Evolutionary conservation across 1,140 invertebrate species (phyloP).

Genomic region (Anoplolepis gracilipes): DNA sequence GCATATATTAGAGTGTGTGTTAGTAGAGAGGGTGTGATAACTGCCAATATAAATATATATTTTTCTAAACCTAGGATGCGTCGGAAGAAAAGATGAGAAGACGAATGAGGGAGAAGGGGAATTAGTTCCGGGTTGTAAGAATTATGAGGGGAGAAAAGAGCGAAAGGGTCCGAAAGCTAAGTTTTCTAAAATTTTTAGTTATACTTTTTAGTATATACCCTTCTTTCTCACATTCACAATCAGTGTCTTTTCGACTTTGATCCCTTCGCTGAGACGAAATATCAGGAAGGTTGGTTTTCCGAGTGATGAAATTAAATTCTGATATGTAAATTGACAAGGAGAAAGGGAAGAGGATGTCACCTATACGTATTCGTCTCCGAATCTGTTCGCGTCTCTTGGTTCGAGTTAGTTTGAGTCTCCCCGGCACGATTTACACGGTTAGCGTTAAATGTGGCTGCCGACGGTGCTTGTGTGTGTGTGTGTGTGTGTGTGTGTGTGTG

Average conservation of each 20-base stretch:
- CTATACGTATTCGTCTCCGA: conserved; percentile 57
- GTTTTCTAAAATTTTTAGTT: background rate
- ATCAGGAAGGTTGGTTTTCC: conserved; percentile 23
- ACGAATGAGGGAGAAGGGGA: background rate
- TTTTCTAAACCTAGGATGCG: conserved; percentile 51
- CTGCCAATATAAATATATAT: conserved; percentile 62
- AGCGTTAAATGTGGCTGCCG: conserved; percentile 4
- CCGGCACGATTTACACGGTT: background rate
- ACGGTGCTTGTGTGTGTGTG: too few relatives aligned
- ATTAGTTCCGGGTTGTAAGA: background rate
- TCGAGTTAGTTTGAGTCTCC: conserved; percentile 31
- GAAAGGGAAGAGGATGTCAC: conserved; percentile 38
- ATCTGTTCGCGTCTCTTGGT: conserved; percentile 53
- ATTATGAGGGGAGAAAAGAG: conserved; percentile 34
- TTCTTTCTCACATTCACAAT: background rate
- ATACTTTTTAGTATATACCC: background rate
- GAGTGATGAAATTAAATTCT: conserved; percentile 72
- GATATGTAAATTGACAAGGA: conserved; percentile 80
- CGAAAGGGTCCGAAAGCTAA: conserved; percentile 12
- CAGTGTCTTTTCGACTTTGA: conserved; percentile 15
- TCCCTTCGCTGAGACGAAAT: conserved; percentile 5
- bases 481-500: too few relatives aligned
- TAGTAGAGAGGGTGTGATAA: conserved; percentile 55
- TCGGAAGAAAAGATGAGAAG: conserved; percentile 27
- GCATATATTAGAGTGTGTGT: conserved; percentile 54